A percentile compares a stretch with the other conserved stretches of the same genome.
phyloP scores from a whole-genome alignment of 2,888 invertebrate genomes.

The Epinotia ramella region DNA sequence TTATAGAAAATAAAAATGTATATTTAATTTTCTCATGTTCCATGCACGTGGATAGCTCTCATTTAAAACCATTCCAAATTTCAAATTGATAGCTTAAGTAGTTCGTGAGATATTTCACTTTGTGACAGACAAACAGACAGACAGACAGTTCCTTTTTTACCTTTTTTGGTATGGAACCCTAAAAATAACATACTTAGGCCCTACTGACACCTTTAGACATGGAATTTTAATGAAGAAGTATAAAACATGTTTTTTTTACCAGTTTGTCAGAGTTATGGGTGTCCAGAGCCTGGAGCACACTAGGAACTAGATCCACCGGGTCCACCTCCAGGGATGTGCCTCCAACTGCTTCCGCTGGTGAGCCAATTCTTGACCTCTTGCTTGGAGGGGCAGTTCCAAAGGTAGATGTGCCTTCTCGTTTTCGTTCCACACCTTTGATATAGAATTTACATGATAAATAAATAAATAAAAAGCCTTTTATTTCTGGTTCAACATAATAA shows the following conservation, averaged over 20 bases:
- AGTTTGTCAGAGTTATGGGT: constrained; percentile 92
- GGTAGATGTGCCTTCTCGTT: constrained; percentile 87
- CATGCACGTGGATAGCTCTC: too few relatives aligned
- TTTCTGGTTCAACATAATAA: too few relatives aligned
- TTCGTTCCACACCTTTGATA: constrained; percentile 86
- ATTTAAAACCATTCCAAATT: too few relatives aligned
- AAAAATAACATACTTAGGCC: too few relatives aligned
- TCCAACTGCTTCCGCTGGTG: constrained; percentile 76
- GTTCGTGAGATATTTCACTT: too few relatives aligned
- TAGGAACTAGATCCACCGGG: constrained; percentile 90
- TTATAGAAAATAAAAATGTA: too few relatives aligned
- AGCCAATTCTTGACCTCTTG: constrained; percentile 76
- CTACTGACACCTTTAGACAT: too few relatives aligned
- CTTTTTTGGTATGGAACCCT: too few relatives aligned
- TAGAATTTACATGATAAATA: background rate
- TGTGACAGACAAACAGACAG: too few relatives aligned
- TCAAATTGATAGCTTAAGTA: too few relatives aligned
- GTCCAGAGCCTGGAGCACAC: constrained; percentile 90
- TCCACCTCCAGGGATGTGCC: constrained; percentile 91
- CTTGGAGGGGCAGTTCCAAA: constrained; percentile 85
- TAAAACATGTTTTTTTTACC: constrained; percentile 66
- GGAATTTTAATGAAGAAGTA: background rate
- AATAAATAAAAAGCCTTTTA: background rate
- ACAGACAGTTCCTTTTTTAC: too few relatives aligned
- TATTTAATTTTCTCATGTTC: too few relatives aligned